These are phyloP conservation scores for Epistrophe eligans DNA, from an alignment of 2,888 invertebrate species.

Conservation along the genomic window DNA sequence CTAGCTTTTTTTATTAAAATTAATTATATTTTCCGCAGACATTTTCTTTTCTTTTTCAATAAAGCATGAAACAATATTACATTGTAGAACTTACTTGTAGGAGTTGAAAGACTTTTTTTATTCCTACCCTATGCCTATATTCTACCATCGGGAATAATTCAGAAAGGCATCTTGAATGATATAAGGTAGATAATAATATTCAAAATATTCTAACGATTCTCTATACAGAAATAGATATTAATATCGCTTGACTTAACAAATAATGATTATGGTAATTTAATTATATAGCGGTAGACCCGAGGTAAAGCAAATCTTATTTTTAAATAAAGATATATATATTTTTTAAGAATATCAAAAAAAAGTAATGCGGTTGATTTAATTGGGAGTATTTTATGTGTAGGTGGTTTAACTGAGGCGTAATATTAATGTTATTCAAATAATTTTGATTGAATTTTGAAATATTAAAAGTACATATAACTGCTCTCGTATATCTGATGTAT, in stretches of 20 bases:
- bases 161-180: neutral
- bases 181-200: neutral
- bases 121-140: neutral
- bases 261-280: slow-evolving; percentile 4
- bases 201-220: neutral
- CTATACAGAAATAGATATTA: neutral
- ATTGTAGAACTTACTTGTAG: neutral
- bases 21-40: too few species aligned
- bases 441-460: neutral
- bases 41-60: neutral
- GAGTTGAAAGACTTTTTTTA: neutral
- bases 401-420: neutral
- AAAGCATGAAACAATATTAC: neutral
- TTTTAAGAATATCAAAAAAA: neutral
- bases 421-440: neutral
- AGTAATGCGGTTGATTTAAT: neutral
- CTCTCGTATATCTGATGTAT: neutral
- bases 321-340: neutral
- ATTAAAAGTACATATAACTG: neutral
- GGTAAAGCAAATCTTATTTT: neutral
- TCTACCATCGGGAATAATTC: neutral
- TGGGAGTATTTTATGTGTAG: neutral
- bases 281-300: neutral
- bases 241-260: neutral
- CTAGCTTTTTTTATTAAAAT: too few species aligned